A percentile compares a stretch with the other conserved stretches of the same genome.
These are phyloP conservation scores for Anas platyrhynchos DNA, from an alignment of 2,113 vertebrate genomes.

Conservation along the genomic window DNA sequence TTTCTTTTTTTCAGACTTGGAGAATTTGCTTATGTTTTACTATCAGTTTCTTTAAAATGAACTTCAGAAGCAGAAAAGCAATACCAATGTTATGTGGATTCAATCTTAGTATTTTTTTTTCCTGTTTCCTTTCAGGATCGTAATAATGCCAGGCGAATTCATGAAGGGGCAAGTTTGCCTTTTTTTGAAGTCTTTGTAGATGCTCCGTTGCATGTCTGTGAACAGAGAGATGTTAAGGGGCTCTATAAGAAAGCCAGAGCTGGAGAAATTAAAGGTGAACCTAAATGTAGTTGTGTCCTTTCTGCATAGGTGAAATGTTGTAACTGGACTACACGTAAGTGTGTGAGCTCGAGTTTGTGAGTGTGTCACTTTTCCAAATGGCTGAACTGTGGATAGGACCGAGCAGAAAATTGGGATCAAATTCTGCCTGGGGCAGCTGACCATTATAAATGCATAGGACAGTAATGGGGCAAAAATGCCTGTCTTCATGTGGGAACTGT, in stretches of 20 bases:
- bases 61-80: neutral
- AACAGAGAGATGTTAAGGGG: constrained; percentile 96
- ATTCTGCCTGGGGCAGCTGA: neutral
- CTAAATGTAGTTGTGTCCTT: neutral
- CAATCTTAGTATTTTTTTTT: neutral
- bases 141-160: constrained; percentile 92
- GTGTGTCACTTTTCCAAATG: neutral
- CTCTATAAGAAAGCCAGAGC: constrained; percentile 97
- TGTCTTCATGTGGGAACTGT: neutral
- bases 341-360: neutral
- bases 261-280: constrained; percentile 94
- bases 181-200: constrained; percentile 99
- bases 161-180: constrained; percentile 91
- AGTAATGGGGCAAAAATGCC: neutral
- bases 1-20: neutral
- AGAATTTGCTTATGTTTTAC: neutral
- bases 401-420: neutral
- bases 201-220: constrained; percentile 94
- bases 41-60: neutral
- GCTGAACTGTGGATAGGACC: neutral
- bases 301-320: neutral
- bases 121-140: constrained; percentile 84
- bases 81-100: neutral
- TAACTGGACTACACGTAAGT: neutral
- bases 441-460: neutral